These are phyloP conservation scores for Medauroidea extradentata DNA, from an alignment of 1,140 invertebrate genomes.

Conservation along the genomic window DNA sequence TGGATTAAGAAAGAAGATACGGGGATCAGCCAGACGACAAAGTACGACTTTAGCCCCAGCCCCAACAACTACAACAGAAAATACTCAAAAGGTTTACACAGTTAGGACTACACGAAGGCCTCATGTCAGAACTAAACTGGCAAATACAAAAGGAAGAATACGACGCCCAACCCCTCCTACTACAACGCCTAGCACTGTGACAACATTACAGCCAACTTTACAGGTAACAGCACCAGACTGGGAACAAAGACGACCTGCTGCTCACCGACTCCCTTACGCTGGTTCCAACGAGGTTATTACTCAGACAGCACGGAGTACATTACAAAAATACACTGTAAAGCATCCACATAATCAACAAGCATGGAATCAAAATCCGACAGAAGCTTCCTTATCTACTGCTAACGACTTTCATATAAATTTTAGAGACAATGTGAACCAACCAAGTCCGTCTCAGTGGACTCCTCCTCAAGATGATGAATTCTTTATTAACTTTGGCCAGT, in stretches of 20 bases:
- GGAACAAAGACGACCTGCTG: not conserved
- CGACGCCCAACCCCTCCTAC: not conserved
- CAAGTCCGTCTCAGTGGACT: too few species aligned
- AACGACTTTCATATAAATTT: too few species aligned
- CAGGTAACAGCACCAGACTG: too few species aligned
- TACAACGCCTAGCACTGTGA: not conserved
- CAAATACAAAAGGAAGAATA: not conserved
- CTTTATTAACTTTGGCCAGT: too few species aligned
- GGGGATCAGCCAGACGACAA: too few species aligned
- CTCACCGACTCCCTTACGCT: not conserved
- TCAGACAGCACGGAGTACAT: not conserved
- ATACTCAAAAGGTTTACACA: not conserved
- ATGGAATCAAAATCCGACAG: not conserved
- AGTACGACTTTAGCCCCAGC: too few species aligned
- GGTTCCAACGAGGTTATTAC: not conserved
- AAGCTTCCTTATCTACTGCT: too few species aligned
- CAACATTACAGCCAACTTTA: too few species aligned
- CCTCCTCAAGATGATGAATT: too few species aligned
- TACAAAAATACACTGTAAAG: not conserved
- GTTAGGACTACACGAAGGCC: not conserved
- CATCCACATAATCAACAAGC: not conserved
- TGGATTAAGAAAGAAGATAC: too few species aligned
- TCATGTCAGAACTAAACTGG: not conserved
- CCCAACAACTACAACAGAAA: too few species aligned
- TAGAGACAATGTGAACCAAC: too few species aligned